A percentile compares a stretch with the other conserved stretches of the same genome.
phyloP scores from a whole-genome alignment of 2,888 invertebrate species.

The Mayetiola destructor region DNA sequence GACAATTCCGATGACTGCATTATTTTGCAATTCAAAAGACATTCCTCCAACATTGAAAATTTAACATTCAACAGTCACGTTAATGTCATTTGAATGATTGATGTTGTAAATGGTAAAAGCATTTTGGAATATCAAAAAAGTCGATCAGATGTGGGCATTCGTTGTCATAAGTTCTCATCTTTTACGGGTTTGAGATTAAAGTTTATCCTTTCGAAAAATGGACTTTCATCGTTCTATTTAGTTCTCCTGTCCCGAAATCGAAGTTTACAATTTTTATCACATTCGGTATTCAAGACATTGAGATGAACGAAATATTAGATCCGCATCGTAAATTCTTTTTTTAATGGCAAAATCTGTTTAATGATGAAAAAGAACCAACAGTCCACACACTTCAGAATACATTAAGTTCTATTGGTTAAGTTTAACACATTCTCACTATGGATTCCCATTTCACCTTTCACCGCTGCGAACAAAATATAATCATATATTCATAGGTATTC shows the following conservation, averaged over 20 bases:
- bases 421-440: neutral
- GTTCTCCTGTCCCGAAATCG: neutral
- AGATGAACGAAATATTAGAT: neutral
- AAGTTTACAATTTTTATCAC: neutral
- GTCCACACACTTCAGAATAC: neutral
- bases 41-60: too few species aligned
- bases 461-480: neutral
- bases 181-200: too few species aligned
- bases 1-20: neutral
- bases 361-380: constrained; percentile 8
- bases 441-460: neutral
- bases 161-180: too few species aligned
- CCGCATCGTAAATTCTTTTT: constrained; percentile 5
- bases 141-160: neutral
- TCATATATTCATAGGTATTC: neutral
- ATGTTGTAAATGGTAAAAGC: neutral
- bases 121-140: neutral
- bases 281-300: neutral
- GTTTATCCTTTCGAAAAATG: neutral
- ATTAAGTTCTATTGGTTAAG: constrained; percentile 1
- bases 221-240: neutral
- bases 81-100: constrained; percentile 5
- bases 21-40: neutral
- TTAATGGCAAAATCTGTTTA: constrained; percentile 4
- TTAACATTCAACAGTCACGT: neutral